phyloP scores from a whole-genome alignment of 37 sponge, comb jelly and placozoan species.

The Spongilla lacustris region DNA sequence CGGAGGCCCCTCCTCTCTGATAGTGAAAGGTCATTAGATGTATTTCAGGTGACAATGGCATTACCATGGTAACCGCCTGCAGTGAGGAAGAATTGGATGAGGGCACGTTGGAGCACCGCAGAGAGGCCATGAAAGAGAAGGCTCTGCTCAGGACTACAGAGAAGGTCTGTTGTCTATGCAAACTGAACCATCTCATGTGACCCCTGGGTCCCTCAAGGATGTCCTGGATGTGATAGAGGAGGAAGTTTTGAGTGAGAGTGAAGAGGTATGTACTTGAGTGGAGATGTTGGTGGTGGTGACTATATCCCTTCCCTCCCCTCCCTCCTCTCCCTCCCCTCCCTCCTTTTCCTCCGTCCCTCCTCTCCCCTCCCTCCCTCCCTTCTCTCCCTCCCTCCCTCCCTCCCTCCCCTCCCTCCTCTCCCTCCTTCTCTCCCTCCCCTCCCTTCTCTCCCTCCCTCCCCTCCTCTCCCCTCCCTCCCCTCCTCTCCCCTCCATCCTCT shows the following conservation, averaged over 20 bases:
- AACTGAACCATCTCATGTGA: neutral
- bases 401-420: too few species aligned
- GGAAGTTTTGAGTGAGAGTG: constrained; percentile 59
- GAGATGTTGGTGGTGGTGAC: neutral
- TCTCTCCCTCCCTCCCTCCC: too few species aligned
- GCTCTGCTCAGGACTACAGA: constrained; percentile 47
- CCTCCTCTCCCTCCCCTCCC: too few species aligned
- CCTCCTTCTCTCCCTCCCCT: too few species aligned
- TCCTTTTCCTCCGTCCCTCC: too few species aligned
- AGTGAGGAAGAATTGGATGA: constrained; percentile 73
- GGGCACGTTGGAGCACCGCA: constrained; percentile 61
- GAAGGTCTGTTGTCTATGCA: constrained; percentile 8
- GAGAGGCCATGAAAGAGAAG: constrained; percentile 60
- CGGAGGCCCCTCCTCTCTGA: neutral
- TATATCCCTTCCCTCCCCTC: too few species aligned
- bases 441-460: too few species aligned
- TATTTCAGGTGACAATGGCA: neutral
- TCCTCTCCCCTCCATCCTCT: too few species aligned
- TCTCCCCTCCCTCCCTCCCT: too few species aligned
- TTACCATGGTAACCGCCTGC: constrained; percentile 11
- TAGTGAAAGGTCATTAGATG: neutral
- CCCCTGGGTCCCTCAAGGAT: constrained; percentile 2
- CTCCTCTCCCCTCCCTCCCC: too few species aligned
- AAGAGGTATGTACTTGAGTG: constrained; percentile 23
- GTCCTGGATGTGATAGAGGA: constrained; percentile 70